These are phyloP conservation scores for Digitonthophagus gazella DNA, from an alignment of 2,888 invertebrate species.

Conservation along the genomic window DNA sequence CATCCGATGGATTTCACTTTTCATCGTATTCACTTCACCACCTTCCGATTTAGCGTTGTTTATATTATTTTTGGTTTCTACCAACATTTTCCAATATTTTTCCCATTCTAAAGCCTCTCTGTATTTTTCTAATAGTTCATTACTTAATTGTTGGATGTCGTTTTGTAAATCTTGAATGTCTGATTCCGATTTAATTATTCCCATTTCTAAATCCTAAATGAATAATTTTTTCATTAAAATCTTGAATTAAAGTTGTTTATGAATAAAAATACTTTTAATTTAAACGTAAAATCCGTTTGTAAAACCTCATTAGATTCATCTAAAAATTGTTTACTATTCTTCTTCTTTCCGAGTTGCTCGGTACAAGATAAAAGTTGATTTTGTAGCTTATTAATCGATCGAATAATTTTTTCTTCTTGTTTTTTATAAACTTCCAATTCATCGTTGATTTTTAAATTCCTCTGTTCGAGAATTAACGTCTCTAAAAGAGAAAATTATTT, in stretches of 20 bases:
- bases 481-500: constrained; percentile 42
- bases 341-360: constrained; percentile 58
- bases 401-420: constrained; percentile 58
- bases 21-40: constrained; percentile 76
- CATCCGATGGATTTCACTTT: constrained; percentile 80
- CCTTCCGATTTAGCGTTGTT: constrained; percentile 62
- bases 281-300: constrained; percentile 54
- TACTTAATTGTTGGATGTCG: constrained; percentile 64
- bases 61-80: constrained; percentile 68
- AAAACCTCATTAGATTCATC: constrained; percentile 58
- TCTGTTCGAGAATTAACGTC: constrained; percentile 68
- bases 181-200: constrained; percentile 64
- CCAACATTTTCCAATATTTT: constrained; percentile 71
- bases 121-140: constrained; percentile 62
- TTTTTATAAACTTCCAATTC: constrained; percentile 60
- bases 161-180: constrained; percentile 65
- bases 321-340: constrained; percentile 54
- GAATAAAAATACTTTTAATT: constrained; percentile 51
- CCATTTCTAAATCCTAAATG: constrained; percentile 65
- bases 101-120: constrained; percentile 78
- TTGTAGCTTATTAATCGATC: constrained; percentile 60
- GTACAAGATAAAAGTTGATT: constrained; percentile 61
- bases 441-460: constrained; percentile 66
- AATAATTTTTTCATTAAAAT: constrained; percentile 11
- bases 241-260: too few species aligned